A percentile compares a stretch with the other conserved stretches of the same genome.
These are phyloP conservation scores for Tragelaphus scriptus DNA, from an alignment of 2,113 vertebrate genomes.

Conservation along the genomic window DNA sequence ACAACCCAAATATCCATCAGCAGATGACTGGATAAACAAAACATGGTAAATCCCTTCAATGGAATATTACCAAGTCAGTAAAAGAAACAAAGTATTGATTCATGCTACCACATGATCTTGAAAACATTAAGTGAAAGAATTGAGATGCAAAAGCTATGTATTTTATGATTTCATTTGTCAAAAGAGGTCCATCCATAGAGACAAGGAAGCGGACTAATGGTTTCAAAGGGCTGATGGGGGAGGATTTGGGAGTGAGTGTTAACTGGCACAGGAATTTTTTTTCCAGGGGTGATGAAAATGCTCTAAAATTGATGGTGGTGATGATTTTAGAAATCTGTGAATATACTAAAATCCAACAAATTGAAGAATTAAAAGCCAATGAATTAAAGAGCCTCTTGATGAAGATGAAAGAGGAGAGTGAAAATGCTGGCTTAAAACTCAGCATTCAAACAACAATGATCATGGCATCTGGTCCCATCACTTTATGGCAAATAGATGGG, in stretches of 20 bases:
- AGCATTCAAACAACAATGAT: background rate
- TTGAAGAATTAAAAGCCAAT: background rate
- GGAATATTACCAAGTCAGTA: background rate
- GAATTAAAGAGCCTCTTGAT: background rate
- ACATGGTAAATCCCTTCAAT: no score
- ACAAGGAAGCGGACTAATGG: background rate
- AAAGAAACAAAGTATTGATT: background rate
- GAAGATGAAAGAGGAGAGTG: background rate
- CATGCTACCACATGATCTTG: rapidly evolving
- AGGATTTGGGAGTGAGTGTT: no score
- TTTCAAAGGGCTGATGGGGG: rapidly evolving
- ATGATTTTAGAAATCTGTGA: background rate
- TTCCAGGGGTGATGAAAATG: background rate
- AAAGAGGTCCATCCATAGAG: background rate
- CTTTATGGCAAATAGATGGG: background rate
- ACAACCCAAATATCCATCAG: background rate
- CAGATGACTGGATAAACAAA: background rate
- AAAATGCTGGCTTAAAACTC: background rate
- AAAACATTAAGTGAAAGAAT: background rate
- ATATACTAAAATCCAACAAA: background rate
- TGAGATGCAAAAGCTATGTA: background rate
- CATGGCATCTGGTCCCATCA: background rate
- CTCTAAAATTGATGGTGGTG: background rate
- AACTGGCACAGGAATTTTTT: background rate
- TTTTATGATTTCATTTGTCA: background rate